These are phyloP conservation scores for Malacosoma neustria DNA, from an alignment of 2,888 invertebrate genomes.

Conservation along the genomic window DNA sequence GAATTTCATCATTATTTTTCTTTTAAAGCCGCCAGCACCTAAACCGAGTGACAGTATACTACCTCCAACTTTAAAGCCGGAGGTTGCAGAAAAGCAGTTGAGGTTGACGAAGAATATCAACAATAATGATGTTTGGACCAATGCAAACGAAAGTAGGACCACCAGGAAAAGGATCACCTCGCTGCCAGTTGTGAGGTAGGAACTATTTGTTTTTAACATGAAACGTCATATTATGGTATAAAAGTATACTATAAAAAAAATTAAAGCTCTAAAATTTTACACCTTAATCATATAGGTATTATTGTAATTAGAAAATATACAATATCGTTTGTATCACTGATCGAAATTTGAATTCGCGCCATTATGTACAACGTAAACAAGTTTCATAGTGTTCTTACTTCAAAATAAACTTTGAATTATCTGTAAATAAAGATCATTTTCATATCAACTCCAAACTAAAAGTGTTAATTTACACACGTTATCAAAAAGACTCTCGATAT, in stretches of 20 bases:
- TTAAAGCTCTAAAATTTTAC: too few relatives aligned
- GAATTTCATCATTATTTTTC: too few relatives aligned
- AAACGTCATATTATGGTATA: too few relatives aligned
- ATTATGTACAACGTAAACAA: slow-evolving; percentile 1
- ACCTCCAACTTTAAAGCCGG: slow-evolving; percentile 52
- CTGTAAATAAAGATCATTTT: slow-evolving; percentile 15
- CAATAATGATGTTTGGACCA: slow-evolving; percentile 60
- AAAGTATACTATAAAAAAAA: too few relatives aligned
- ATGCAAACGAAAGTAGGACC: slow-evolving; percentile 37
- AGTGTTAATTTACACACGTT: slow-evolving; percentile 34
- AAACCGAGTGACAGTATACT: slow-evolving; percentile 26
- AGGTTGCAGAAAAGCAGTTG: slow-evolving; percentile 33
- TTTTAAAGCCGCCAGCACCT: slow-evolving; percentile 12
- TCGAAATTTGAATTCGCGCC: slow-evolving; percentile 18
- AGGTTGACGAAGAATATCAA: slow-evolving; percentile 58
- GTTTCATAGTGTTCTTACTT: neutral
- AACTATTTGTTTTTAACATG: too few relatives aligned
- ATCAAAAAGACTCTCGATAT: slow-evolving; percentile 22
- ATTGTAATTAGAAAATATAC: too few relatives aligned
- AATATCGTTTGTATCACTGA: slow-evolving; percentile 20
- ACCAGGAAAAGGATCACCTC: slow-evolving; percentile 31
- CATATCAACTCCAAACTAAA: slow-evolving; percentile 10
- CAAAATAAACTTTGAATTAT: slow-evolving; percentile 8
- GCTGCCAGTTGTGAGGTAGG: slow-evolving; percentile 38
- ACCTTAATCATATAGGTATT: too few relatives aligned